phyloP scores from a whole-genome alignment of 2,797 vertebrate species.

The Masticophis lateralis region DNA sequence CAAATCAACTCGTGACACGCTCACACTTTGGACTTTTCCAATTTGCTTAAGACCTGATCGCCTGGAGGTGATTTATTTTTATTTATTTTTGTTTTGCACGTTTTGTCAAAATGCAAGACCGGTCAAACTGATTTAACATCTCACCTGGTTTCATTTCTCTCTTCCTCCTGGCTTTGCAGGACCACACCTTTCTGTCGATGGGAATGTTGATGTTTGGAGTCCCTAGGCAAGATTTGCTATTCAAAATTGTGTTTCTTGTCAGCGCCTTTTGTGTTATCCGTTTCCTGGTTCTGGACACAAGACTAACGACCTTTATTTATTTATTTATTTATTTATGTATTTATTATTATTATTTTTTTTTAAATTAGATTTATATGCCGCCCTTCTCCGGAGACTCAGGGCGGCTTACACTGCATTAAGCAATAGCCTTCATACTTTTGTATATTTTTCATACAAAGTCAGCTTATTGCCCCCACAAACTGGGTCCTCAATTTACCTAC shows the following conservation, averaged over 20 bases:
- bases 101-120: background rate
- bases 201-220: background rate
- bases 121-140: background rate
- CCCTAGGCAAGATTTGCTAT: background rate
- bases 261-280: background rate
- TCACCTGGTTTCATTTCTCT: background rate
- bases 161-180: background rate
- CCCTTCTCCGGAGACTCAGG: too few species aligned
- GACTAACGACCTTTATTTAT: background rate
- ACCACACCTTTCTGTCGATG: too few species aligned
- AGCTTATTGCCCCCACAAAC: too few species aligned
- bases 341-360: too few species aligned
- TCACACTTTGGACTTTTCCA: background rate
- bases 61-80: background rate
- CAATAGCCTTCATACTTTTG: too few species aligned
- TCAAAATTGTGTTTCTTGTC: background rate
- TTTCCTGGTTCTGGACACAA: background rate
- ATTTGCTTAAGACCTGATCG: background rate
- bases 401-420: too few species aligned
- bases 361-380: too few species aligned
- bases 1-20: background rate
- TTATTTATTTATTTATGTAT: too few species aligned
- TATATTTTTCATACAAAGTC: too few species aligned
- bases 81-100: too few species aligned
- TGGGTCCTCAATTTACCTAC: too few species aligned